phyloP scores from a whole-genome alignment of 2,888 invertebrate species.

The Drosophila buzzatii region DNA sequence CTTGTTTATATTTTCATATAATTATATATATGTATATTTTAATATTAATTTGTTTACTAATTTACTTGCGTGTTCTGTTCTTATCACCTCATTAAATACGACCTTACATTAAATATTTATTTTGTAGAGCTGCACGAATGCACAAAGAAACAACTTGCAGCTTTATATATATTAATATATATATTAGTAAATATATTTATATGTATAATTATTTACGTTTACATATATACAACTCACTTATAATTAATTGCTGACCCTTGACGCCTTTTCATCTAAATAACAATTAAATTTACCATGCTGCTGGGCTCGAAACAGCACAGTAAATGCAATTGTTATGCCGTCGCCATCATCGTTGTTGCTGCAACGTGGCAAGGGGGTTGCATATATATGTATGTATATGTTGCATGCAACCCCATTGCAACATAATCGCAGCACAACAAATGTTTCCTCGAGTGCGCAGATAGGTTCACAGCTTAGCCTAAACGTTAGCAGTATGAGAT shows the following conservation, averaged over 20 bases:
- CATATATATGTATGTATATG: neutral
- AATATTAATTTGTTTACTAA: constrained; percentile 15
- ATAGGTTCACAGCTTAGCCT: constrained; percentile 39
- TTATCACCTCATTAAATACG: constrained; percentile 41
- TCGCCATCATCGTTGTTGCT: constrained; percentile 2
- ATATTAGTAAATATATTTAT: neutral
- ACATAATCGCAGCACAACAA: constrained; percentile 56
- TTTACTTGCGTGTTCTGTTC: constrained; percentile 41
- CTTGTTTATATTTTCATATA: constrained; percentile 19
- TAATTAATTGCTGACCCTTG: constrained; percentile 33
- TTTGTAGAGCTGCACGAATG: constrained; percentile 18
- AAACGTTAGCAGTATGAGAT: constrained; percentile 34
- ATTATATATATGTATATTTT: neutral
- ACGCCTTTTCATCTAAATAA: constrained; percentile 26
- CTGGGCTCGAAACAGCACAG: constrained; percentile 81
- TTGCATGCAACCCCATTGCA: constrained; percentile 67
- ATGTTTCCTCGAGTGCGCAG: constrained; percentile 10
- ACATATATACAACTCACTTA: constrained; percentile 50
- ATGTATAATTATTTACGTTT: constrained; percentile 21
- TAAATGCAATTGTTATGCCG: constrained; percentile 67
- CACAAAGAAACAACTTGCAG: constrained; percentile 36
- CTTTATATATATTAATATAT: constrained; percentile 18
- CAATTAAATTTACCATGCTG: constrained; percentile 80
- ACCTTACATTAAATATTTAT: constrained; percentile 10
- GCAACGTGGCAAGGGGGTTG: constrained; percentile 49